Base-by-base conservation (phyloP, 2,113 vertebrate species). In the Brachyistius frenatus region DNA sequence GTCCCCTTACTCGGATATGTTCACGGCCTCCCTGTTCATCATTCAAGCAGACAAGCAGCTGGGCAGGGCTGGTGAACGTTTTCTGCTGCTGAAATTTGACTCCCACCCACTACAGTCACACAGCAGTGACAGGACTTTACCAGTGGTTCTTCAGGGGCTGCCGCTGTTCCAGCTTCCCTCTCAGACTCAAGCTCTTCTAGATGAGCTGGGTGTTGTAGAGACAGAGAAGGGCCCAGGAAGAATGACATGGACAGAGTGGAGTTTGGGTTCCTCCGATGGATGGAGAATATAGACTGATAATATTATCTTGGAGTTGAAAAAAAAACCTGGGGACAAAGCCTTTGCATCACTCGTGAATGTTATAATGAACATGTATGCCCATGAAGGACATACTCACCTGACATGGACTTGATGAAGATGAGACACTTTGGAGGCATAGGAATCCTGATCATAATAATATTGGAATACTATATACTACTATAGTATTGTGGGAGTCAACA, bases 131-230 rank as follows among this genome's bases (percentile, higher is more conserved):
- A 62, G 16, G 14, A 52, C 5, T 16, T 54, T 96, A 35, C 97
- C 98, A 0, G 64, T 88, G 1, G 86, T 86, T 0, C 91, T 98
- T 70, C 86, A 2, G 16, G 90, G 93, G 0, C 90, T 95, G 73
- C 93, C 93, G 0, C 80, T 96, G 50, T 96, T 96, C 3, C 84
- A 91, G 0, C 85, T 98, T 77, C 98, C 98, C 35, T 91, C 94
- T 0, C 94, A 97, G 90, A 89, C 77, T 4, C 80, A 76, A 3
- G 84, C 32, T 0, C 93, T 99, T 47, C 71, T 98, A 7, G 44
- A 53, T 16, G 94, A 94, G 0, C 88, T 95, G 7, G 50, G 74
- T 55, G 65, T 80, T 9, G 57, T 47, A 57, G 10, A 23, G 4
- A 56, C 31, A 33, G 49, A 10, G 55, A 81, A 5, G 70, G 36